These are phyloP conservation scores for Colletes collaris DNA, from an alignment of 2,888 invertebrate species.

Conservation along the genomic window DNA sequence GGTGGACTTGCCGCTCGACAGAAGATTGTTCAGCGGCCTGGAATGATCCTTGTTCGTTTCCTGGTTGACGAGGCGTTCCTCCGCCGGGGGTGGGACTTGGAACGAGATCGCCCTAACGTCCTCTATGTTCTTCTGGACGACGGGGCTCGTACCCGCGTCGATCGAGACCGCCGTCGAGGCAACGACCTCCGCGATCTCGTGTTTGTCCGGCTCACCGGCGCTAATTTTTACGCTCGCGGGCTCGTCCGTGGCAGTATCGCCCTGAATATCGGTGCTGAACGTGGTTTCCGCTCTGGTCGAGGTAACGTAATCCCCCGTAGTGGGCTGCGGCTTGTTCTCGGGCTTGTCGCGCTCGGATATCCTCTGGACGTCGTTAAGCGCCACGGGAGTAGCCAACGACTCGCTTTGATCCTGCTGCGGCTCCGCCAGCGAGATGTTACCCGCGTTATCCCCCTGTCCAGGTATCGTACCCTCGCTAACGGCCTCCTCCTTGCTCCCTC, in stretches of 20 bases:
- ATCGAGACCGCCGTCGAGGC: slow-evolving; percentile 13
- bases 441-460: neutral
- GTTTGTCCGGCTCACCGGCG: neutral
- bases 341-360: neutral
- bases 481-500: slow-evolving; percentile 25
- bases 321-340: neutral
- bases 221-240: neutral
- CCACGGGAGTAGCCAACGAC: neutral
- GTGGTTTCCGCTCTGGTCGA: slow-evolving; percentile 33
- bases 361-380: slow-evolving; percentile 16
- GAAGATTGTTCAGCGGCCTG: slow-evolving; percentile 68
- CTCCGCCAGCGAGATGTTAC: neutral
- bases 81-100: slow-evolving; percentile 55
- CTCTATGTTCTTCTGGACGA: slow-evolving; percentile 52
- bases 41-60: slow-evolving; percentile 66
- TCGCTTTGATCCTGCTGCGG: slow-evolving; percentile 52
- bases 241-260: neutral
- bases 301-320: slow-evolving; percentile 5
- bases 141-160: slow-evolving; percentile 24
- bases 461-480: slow-evolving; percentile 6
- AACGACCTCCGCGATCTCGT: neutral
- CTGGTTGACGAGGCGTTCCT: slow-evolving; percentile 4
- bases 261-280: slow-evolving; percentile 2
- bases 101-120: slow-evolving; percentile 70
- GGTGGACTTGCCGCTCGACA: slow-evolving; percentile 66